These are phyloP conservation scores for Zaprionus bogoriensis DNA, from an alignment of 2,888 invertebrate genomes.

Conservation along the genomic window DNA sequence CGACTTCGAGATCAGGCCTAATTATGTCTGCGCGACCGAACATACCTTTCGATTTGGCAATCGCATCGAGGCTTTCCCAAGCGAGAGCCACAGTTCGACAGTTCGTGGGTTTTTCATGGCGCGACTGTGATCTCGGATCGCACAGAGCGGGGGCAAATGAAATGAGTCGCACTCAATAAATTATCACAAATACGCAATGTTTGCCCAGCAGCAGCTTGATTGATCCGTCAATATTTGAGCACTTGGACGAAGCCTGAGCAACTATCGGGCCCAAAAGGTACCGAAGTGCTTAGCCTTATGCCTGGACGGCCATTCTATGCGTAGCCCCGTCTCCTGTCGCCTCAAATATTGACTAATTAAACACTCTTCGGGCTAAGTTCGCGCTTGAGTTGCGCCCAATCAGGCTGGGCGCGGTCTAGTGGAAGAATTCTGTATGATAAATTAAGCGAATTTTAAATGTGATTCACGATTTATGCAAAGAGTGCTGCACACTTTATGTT, in stretches of 20 bases:
- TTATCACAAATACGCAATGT: constrained; percentile 75
- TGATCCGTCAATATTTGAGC: constrained; percentile 74
- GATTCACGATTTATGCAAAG: neutral
- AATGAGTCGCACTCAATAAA: constrained; percentile 71
- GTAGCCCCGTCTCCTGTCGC: constrained; percentile 21
- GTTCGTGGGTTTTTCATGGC: neutral
- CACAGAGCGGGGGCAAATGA: constrained; percentile 38
- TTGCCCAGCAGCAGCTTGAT: constrained; percentile 68
- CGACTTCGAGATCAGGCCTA: constrained; percentile 32
- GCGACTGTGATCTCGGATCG: neutral
- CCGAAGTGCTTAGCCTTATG: neutral
- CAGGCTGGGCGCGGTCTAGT: constrained; percentile 33
- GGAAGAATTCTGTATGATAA: constrained; percentile 15
- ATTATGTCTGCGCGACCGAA: constrained; percentile 42
- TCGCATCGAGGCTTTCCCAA: constrained; percentile 19
- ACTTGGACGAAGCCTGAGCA: too few relatives aligned
- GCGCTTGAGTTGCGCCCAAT: constrained; percentile 49
- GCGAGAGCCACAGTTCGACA: too few relatives aligned
- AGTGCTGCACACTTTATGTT: too few relatives aligned
- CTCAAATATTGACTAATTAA: constrained; percentile 53
- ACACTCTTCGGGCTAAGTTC: constrained; percentile 43
- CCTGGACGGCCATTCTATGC: neutral
- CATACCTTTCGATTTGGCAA: constrained; percentile 57
- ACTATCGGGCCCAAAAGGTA: neutral
- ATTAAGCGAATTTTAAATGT: neutral